These are phyloP conservation scores for Sus cebifrons DNA, from an alignment of 2,797 vertebrate genomes.

Conservation along the genomic window DNA sequence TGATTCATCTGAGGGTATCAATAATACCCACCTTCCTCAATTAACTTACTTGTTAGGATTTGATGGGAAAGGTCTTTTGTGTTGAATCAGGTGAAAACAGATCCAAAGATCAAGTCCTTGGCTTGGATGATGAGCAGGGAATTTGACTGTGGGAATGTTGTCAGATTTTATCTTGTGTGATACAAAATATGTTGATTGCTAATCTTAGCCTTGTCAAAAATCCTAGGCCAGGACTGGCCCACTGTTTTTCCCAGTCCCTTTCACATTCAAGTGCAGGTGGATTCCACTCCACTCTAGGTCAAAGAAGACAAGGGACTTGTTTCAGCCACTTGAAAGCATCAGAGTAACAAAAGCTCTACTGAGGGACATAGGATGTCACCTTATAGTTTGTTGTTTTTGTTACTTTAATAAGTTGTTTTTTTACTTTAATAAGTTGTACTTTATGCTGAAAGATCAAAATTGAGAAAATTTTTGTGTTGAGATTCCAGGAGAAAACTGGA, in stretches of 20 bases:
- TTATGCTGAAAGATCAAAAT: neutral
- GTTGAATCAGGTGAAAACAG: conserved; percentile 57
- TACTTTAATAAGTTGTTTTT: neutral
- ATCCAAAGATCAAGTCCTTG: conserved; percentile 53
- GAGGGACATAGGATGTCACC: neutral
- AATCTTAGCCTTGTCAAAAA: conserved; percentile 54
- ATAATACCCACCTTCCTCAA: conserved; percentile 67
- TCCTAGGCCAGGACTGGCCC: neutral
- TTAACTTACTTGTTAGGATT: conserved; percentile 65
- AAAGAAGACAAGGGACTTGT: neutral
- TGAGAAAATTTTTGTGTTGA: neutral
- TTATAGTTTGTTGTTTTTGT: neutral
- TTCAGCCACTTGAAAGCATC: neutral
- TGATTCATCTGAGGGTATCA: conserved; percentile 75
- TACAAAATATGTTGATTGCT: conserved; percentile 38
- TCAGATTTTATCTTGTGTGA: conserved; percentile 21
- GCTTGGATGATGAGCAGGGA: neutral
- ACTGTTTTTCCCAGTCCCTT: neutral
- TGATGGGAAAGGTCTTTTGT: conserved; percentile 62
- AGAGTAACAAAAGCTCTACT: neutral
- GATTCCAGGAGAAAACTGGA: neutral
- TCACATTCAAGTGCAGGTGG: neutral
- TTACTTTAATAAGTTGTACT: neutral
- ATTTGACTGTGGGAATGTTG: conserved; percentile 47
- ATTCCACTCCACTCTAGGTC: neutral